Evolutionary conservation across 1,140 invertebrate species (phyloP).

Genomic region (Goniozus legneri): DNA sequence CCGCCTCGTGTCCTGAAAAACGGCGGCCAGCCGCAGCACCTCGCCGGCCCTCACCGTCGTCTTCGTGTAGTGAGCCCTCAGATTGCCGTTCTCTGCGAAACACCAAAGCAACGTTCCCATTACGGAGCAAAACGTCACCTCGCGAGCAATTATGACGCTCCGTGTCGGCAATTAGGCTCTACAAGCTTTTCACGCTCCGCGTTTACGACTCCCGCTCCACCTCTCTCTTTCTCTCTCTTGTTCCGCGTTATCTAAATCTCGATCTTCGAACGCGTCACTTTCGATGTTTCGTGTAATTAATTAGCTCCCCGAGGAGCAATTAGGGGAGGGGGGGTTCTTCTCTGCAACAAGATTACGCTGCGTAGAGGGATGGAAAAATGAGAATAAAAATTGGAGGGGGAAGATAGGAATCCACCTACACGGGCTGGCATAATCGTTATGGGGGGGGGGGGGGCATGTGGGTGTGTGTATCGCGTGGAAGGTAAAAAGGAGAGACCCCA

Average conservation of each 20-base stretch:
- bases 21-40: conserved; percentile 48
- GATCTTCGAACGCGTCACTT: too few species aligned
- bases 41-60: conserved; percentile 49
- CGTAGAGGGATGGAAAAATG: too few species aligned
- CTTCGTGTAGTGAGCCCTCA: conserved; percentile 51
- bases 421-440: conserved; percentile 29
- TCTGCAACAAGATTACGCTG: too few species aligned
- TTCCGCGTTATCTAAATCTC: too few species aligned
- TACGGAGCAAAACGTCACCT: too few species aligned
- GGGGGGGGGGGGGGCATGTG: conserved; percentile 10
- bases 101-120: too few species aligned
- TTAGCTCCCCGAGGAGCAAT: too few species aligned
- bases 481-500: conserved; percentile 14
- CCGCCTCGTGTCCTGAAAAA: conserved; percentile 52
- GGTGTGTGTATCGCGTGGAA: conserved; percentile 14
- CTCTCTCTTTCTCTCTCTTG: neutral
- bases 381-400: too few species aligned
- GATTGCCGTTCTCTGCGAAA: conserved; percentile 45
- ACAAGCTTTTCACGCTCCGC: neutral
- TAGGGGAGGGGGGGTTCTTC: too few species aligned
- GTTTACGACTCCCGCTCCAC: neutral
- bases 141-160: too few species aligned
- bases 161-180: neutral
- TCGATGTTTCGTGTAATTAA: too few species aligned
- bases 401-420: conserved; percentile 16